Percentiles rank a stretch among this genome's conserved stretches.
Conservation (phyloP, 2,888 invertebrate genomes). For the Ephialtes manifestator region DNA sequence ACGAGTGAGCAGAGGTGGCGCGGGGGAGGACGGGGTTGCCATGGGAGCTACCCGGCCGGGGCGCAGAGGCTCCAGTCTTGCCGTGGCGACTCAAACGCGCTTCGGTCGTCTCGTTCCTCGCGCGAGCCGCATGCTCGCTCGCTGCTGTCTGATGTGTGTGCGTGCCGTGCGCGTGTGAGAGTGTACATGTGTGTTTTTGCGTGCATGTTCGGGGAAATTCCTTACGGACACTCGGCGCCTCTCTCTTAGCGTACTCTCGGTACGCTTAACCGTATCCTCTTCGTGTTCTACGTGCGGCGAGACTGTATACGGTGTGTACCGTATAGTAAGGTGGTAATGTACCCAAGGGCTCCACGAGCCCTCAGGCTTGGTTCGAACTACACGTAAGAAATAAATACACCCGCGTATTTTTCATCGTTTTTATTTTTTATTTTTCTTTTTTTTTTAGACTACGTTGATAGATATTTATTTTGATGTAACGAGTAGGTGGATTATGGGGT, state of each 20-base stretch:
- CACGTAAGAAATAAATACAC: conserved; percentile 9
- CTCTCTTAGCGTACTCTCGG: conserved; percentile 1
- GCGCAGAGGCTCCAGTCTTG: conserved; percentile 83
- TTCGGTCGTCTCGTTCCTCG: conserved; percentile 69
- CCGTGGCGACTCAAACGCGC: conserved; percentile 83
- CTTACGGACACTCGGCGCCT: conserved; percentile 40
- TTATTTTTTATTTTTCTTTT: too few relatives aligned
- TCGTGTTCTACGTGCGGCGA: not conserved
- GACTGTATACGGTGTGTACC: conserved; percentile 1
- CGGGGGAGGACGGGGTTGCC: conserved; percentile 82
- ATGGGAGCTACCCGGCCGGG: conserved; percentile 85
- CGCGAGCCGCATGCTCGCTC: conserved; percentile 59
- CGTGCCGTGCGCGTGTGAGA: conserved; percentile 56
- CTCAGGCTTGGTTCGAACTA: not conserved
- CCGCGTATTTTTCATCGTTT: not conserved
- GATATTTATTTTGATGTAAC: too few relatives aligned
- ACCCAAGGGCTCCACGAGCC: not conserved
- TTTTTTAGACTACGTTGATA: too few relatives aligned
- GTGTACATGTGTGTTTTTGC: conserved; percentile 53
- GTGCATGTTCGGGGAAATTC: conserved; percentile 42
- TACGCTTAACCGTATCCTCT: conserved; percentile 36
- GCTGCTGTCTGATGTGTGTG: conserved; percentile 62
- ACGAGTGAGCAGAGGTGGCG: conserved; percentile 60
- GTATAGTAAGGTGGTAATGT: conserved; percentile 12
- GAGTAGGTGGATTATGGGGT: not conserved